phyloP scores from a whole-genome alignment of 2,888 invertebrate genomes.

The Cremastinae sp. region DNA sequence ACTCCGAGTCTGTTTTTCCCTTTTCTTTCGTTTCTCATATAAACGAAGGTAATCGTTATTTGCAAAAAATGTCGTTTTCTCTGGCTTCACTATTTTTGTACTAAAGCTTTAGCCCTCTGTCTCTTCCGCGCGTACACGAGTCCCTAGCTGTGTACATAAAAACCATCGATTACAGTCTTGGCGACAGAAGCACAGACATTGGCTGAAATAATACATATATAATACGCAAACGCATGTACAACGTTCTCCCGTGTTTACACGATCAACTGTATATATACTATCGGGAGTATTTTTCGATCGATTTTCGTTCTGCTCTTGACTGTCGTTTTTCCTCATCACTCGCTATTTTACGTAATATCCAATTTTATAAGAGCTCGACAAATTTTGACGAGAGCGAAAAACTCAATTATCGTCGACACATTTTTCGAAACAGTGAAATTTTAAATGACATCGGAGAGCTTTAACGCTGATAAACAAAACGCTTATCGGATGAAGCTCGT shows the following conservation, averaged over 20 bases:
- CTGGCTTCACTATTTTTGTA: constrained; percentile 47
- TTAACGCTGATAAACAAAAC: too few species aligned
- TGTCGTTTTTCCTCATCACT: too few species aligned
- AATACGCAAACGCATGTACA: not conserved
- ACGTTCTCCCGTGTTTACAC: not conserved
- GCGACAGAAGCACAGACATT: constrained; percentile 19
- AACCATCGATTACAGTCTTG: constrained; percentile 49
- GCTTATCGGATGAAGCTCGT: too few species aligned
- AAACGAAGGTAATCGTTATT: constrained; percentile 56
- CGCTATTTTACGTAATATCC: too few species aligned
- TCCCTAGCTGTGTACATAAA: constrained; percentile 3
- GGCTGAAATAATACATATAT: constrained; percentile 8
- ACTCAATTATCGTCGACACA: too few species aligned
- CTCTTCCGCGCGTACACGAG: not conserved
- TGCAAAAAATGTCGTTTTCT: constrained; percentile 50
- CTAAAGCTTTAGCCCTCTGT: constrained; percentile 39
- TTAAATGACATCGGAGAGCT: too few species aligned
- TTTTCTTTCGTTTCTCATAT: constrained; percentile 11
- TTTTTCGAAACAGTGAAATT: too few species aligned
- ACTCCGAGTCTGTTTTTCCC: not conserved
- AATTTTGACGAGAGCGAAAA: too few species aligned
- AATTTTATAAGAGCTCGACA: too few species aligned
- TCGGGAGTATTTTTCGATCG: constrained; percentile 4
- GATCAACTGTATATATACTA: not conserved
- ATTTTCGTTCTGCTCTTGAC: not conserved